Percentiles rank a stretch among this genome's conserved stretches.
Conservation (phyloP, 2,113 vertebrate genomes). For the Coturnix japonica region DNA sequence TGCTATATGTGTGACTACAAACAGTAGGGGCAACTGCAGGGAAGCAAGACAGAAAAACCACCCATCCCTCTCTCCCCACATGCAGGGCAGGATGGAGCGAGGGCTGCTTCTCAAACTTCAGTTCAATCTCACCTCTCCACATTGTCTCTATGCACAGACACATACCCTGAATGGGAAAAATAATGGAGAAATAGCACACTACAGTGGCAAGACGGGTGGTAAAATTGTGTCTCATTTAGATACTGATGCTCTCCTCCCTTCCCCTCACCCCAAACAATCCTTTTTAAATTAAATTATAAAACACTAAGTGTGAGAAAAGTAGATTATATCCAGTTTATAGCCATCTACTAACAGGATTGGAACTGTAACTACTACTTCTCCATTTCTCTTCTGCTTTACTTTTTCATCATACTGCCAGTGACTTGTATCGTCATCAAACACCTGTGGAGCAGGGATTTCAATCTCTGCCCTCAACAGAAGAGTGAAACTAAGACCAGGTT, state of each 20-base stretch:
- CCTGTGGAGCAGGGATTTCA: not conserved
- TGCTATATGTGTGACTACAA: not conserved
- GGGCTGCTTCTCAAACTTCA: not conserved
- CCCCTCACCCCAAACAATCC: not conserved
- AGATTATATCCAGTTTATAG: not conserved
- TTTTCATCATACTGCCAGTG: not conserved
- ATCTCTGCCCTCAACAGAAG: not conserved
- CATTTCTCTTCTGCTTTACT: not conserved
- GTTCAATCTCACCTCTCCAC: not conserved
- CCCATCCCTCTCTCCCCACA: not conserved
- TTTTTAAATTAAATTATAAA: conserved; percentile 34
- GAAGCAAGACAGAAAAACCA: not conserved
- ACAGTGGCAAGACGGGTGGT: fast-evolving
- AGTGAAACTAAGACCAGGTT: not conserved
- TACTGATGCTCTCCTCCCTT: not conserved
- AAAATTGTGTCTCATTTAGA: not conserved
- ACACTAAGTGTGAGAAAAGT: conserved; percentile 10
- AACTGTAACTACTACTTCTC: conserved; percentile 44
- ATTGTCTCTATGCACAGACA: not conserved
- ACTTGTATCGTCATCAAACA: not conserved
- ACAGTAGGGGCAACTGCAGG: fast-evolving
- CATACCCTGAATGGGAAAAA: not conserved
- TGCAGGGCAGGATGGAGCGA: not conserved
- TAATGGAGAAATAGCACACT: too few species aligned
- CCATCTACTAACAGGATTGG: not conserved